Base-by-base conservation (phyloP, 2,797 vertebrate genomes). In the Phataginus tetradactyla region DNA sequence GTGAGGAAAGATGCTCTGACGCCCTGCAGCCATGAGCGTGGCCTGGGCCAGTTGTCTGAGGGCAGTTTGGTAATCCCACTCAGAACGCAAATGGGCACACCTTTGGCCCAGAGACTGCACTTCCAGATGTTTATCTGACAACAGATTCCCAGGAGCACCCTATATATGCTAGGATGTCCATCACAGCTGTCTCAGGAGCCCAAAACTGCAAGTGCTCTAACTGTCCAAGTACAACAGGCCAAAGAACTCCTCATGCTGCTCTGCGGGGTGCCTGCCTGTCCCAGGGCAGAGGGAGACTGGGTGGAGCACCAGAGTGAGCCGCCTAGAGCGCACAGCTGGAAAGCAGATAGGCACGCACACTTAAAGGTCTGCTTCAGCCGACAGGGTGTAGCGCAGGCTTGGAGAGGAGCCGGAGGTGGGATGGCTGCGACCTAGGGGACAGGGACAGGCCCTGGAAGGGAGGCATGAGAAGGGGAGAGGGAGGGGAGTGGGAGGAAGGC, bases 21-120 rank as follows among this genome's bases (percentile, higher is more conserved):
- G 0, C 66, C n/a, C 78, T 10, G 53, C 17, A 23, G 66, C 68
- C 86, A 49, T 1, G 42, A 25, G 37, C 51, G 5, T 27, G 53
- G 49, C 18, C 1, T 0, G 5, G 15, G 57, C 71, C 90, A 78
- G 21, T 3, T 15, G 7, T 32, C 21, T 3, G 1, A 23, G 12
- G 34, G 84, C 11, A 57, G 21, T 90, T 74, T 78, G 63, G 90
- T 72, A 95, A 96, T 13, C 68, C 23, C n/a, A 32, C 42, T 15
- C 51, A 23, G 66, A 55, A 63, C 59, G 42, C 45, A 42, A 45
- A 42, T 29, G 23, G 37, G 13, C 34, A 72, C 27, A 85, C 80
- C 87, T 93, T 57, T 91, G 51, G 57, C 95, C 90, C 59, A 93
- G 93, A 27, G 61, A 51, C 29, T 85, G 49, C 11, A 55, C 25